These are phyloP conservation scores for Megamerina dolium DNA, from an alignment of 2,888 invertebrate genomes.

Conservation along the genomic window DNA sequence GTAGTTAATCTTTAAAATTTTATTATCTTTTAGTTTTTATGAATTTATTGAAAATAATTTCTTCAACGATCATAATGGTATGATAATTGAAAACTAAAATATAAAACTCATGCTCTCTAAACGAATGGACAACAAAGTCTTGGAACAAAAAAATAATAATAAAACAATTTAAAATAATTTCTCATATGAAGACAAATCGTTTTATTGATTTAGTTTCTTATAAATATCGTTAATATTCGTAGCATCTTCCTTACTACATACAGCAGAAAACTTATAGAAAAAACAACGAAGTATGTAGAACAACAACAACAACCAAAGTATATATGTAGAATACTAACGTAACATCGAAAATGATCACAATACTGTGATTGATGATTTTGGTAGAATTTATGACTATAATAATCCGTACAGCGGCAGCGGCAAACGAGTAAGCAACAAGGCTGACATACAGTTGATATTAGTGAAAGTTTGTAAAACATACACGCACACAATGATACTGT, in stretches of 20 bases:
- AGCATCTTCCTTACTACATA: too few relatives aligned
- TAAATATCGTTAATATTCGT: background rate
- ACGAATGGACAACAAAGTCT: too few relatives aligned
- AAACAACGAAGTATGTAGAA: too few relatives aligned
- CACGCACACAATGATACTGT: background rate
- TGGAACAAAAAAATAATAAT: background rate
- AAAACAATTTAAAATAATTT: background rate
- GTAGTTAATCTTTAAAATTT: too few relatives aligned
- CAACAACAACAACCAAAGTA: too few relatives aligned
- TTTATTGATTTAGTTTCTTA: slow-evolving; percentile 3
- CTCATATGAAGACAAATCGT: slow-evolving; percentile 3
- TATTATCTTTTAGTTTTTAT: too few relatives aligned
- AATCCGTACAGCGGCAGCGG: slow-evolving; percentile 1
- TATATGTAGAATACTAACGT: too few relatives aligned
- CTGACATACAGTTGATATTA: slow-evolving; percentile 3
- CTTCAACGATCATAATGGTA: too few relatives aligned
- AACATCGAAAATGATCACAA: background rate
- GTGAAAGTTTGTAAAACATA: background rate
- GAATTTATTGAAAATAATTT: too few relatives aligned
- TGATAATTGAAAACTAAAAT: too few relatives aligned
- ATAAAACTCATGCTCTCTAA: too few relatives aligned
- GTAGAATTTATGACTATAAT: slow-evolving; percentile 15
- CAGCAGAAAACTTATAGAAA: too few relatives aligned
- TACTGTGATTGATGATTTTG: slow-evolving; percentile 13
- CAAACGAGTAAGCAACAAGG: background rate